Percentiles rank a stretch among this genome's conserved stretches.
Evolutionary conservation across 2,888 invertebrate species (phyloP).

Genomic region (Drosophila neonasuta): DNA sequence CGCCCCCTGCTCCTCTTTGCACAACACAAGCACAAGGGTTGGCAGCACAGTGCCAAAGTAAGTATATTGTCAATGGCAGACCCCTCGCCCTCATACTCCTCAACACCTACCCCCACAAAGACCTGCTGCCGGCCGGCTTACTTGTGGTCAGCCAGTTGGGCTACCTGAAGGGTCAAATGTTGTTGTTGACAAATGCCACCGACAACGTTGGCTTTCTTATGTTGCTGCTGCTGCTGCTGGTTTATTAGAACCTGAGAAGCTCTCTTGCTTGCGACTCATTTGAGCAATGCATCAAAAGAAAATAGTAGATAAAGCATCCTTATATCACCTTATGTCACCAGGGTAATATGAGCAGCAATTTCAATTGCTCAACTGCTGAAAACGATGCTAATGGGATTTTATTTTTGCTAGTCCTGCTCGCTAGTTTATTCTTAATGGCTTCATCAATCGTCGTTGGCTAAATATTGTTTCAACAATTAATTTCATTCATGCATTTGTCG

Average conservation of each 20-base stretch:
- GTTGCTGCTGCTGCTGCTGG: background rate
- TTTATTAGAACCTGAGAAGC: conserved; percentile 9
- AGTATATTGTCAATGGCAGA: conserved; percentile 65
- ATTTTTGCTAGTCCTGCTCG: background rate
- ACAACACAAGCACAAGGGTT: conserved; percentile 38
- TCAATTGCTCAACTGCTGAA: background rate
- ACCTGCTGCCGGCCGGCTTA: conserved; percentile 68
- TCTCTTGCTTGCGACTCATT: background rate
- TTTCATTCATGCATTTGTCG: conserved; percentile 56
- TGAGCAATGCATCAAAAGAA: background rate
- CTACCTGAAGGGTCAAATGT: conserved; percentile 53
- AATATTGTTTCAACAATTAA: conserved; percentile 68
- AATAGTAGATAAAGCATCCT: background rate
- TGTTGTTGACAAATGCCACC: conserved; percentile 60
- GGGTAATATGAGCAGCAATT: background rate
- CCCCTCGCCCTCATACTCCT: background rate
- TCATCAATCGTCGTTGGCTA: conserved; percentile 51
- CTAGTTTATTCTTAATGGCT: conserved; percentile 11
- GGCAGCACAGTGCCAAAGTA: conserved; percentile 33
- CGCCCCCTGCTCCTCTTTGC: conserved; percentile 29
- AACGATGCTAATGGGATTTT: background rate
- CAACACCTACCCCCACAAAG: conserved; percentile 1
- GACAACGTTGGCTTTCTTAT: conserved; percentile 16
- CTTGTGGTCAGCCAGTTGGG: conserved; percentile 56
- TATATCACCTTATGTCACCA: background rate